A percentile compares a stretch with the other conserved stretches of the same genome.
Evolutionary conservation across 2,888 invertebrate species (phyloP).

Genomic region (Ophioninae sp.): DNA sequence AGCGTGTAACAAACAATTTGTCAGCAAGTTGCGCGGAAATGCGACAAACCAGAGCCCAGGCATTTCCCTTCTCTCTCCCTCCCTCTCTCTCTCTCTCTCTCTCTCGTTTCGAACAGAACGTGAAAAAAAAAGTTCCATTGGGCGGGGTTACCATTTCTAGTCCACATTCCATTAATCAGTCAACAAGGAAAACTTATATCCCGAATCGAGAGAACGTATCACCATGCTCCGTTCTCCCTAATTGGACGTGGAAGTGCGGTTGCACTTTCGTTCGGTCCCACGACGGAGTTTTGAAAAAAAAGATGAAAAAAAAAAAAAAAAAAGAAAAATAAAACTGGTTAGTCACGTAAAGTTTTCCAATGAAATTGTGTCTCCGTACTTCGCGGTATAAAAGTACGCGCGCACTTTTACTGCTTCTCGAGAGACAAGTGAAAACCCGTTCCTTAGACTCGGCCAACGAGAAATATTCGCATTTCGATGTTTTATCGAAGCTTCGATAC

Average conservation of each 20-base stretch:
- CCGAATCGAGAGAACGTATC: constrained; percentile 5
- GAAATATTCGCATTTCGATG: constrained; percentile 3
- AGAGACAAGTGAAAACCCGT: constrained; percentile 14
- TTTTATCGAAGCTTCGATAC: neutral
- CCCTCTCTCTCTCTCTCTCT: neutral
- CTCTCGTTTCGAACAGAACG: neutral
- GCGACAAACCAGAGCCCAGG: neutral
- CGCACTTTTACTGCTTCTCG: neutral
- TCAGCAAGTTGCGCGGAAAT: constrained; percentile 5
- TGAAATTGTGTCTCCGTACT: neutral
- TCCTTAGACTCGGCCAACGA: neutral
- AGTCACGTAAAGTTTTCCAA: constrained; percentile 31
- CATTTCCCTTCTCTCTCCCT: neutral
- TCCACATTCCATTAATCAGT: constrained; percentile 32
- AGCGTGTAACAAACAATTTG: constrained; percentile 4
- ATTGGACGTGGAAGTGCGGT: constrained; percentile 18
- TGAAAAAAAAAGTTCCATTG: constrained; percentile 4
- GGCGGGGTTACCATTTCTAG: constrained; percentile 23
- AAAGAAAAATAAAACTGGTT: constrained; percentile 27
- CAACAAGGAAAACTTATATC: constrained; percentile 13
- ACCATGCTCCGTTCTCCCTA: constrained; percentile 6
- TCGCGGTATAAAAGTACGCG: neutral
- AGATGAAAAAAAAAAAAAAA: neutral
- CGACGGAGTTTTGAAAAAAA: neutral
- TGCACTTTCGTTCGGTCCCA: constrained; percentile 47